phyloP scores from a whole-genome alignment of 2,113 vertebrate species.

The Acanthisitta chloris region DNA sequence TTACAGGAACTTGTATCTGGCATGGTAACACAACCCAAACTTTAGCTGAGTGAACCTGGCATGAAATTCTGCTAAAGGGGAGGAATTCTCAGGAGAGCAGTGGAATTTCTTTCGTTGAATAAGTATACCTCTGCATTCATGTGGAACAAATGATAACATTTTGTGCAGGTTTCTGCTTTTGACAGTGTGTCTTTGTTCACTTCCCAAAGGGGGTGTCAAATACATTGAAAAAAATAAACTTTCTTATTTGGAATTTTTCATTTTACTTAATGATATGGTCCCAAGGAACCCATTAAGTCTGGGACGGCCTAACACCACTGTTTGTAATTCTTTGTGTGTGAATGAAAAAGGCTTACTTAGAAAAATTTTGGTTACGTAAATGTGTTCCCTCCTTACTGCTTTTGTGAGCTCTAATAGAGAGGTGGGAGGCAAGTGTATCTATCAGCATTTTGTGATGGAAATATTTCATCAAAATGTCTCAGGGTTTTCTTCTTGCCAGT shows the following conservation, averaged over 20 bases:
- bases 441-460: not conserved
- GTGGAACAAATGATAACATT: constrained; percentile 72
- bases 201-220: constrained; percentile 69
- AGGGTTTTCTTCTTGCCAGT: not conserved
- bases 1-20: constrained; percentile 19
- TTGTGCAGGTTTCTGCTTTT: constrained; percentile 65
- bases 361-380: not conserved
- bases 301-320: not conserved
- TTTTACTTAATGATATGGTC: constrained; percentile 28
- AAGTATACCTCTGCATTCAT: constrained; percentile 67
- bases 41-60: constrained; percentile 46
- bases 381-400: not conserved
- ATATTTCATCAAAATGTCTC: not conserved
- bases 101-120: constrained; percentile 74
- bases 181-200: constrained; percentile 75
- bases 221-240: constrained; percentile 63
- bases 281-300: not conserved
- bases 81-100: constrained; percentile 66
- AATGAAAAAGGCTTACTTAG: not conserved
- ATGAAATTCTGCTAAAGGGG: constrained; percentile 52
- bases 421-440: not conserved
- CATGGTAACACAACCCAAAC: not conserved
- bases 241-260: constrained; percentile 42
- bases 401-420: not conserved
- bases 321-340: not conserved